These are phyloP conservation scores for Amphipoea lucens DNA, from an alignment of 2,888 invertebrate species.

Conservation along the genomic window DNA sequence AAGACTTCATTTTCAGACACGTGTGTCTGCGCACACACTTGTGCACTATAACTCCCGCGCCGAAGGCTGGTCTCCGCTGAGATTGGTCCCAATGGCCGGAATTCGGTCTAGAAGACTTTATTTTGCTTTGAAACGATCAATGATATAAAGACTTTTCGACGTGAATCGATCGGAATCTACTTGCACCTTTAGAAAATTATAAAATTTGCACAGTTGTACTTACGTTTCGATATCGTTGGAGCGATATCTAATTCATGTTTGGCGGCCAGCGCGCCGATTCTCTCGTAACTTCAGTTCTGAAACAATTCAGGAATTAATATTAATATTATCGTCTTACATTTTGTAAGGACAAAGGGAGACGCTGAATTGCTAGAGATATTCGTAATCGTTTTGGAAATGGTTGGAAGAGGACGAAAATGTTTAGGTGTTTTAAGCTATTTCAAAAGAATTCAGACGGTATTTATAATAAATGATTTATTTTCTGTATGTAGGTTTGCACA, in stretches of 20 bases:
- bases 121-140: not conserved
- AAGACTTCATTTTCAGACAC: too few species aligned
- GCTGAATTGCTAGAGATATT: slow-evolving; percentile 3
- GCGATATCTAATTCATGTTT: slow-evolving; percentile 89
- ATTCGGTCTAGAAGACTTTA: too few species aligned
- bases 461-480: too few species aligned
- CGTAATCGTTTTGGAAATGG: not conserved
- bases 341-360: slow-evolving; percentile 6
- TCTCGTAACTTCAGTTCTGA: slow-evolving; percentile 63
- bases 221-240: slow-evolving; percentile 89
- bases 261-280: slow-evolving; percentile 78
- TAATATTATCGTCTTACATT: slow-evolving; percentile 31
- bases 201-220: slow-evolving; percentile 67
- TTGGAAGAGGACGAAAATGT: not conserved
- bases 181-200: not conserved
- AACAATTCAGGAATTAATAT: slow-evolving; percentile 44
- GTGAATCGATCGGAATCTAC: not conserved
- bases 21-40: too few species aligned
- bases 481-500: too few species aligned
- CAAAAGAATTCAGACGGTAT: not conserved
- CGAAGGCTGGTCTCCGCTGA: too few species aligned
- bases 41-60: too few species aligned
- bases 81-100: too few species aligned
- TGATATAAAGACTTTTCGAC: not conserved
- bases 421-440: not conserved